Base-by-base conservation (phyloP, 30 jellyfish, hydroid and myxozoan species). In the Sanderia malayensis region DNA sequence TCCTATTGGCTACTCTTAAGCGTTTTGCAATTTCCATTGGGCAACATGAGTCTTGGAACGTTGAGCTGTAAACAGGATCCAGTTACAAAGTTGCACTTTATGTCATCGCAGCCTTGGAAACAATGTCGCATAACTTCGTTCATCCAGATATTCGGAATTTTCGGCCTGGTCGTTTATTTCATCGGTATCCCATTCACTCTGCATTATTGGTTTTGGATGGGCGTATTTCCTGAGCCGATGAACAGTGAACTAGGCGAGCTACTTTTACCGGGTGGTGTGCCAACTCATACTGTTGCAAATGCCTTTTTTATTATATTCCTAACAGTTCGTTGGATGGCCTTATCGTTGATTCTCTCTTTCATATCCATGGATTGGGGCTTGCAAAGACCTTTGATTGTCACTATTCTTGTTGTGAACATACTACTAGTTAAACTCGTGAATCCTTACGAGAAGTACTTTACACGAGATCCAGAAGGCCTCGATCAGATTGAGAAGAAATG, bases 51-150 rank as follows among this genome's bases (percentile, higher is more conserved):
- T 55, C 90, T 94, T 44, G 85, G 97, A 21, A 86, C 99, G 34
- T 46, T 94, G 72, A 87, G 97, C 46, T 94, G 99, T 69, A 86
- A 75, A 47, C 79, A 28, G 20, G 99, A 94, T 64, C 93, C 90
- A 17, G 80, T 82, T 34, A 76, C 97, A 2, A 91, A 83, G 24
- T 33, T 45, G 25, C 83, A 74, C 55, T 94, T 53, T 70, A 94
- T 94, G 97, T 60, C 96, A 17, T 94, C 99, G 27, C 97, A 94
- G 59, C 99, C 99, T 29, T 94, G 99, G 99, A 87, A 86, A 46
- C 76, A 79, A 19, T 94, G 99, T 70, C 59, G 65, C 15, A 9
- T 94, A 19, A 79, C 88, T 4, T 80, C 97, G 24, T 33, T 86
- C 19, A 77, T 94, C 8, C 99, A 94, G 74, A 70, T 94, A 26